phyloP scores from a whole-genome alignment of 2,888 invertebrate species.

The Clanis bilineata region DNA sequence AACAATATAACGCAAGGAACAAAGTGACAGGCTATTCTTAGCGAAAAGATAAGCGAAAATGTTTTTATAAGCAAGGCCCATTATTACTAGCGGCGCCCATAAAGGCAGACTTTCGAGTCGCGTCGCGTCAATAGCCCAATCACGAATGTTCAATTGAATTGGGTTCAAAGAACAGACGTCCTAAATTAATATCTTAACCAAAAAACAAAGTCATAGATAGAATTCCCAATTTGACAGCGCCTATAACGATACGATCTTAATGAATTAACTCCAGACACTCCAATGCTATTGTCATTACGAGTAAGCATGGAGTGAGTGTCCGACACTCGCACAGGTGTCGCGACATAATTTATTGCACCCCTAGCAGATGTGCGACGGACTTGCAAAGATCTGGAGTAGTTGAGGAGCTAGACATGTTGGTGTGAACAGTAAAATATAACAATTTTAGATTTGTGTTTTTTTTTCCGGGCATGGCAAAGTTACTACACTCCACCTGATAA shows the following conservation, averaged over 20 bases:
- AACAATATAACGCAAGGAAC: too few species aligned
- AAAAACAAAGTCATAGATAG: not conserved
- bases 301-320: not conserved
- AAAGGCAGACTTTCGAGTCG: too few species aligned
- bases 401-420: not conserved
- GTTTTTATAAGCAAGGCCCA: too few species aligned
- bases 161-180: not conserved
- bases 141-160: not conserved
- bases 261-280: not conserved
- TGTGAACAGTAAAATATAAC: too few species aligned
- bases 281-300: not conserved
- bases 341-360: slow-evolving; percentile 28
- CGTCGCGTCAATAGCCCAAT: not conserved
- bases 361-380: slow-evolving; percentile 27
- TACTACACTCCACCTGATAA: too few species aligned
- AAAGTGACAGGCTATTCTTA: too few species aligned
- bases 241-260: not conserved
- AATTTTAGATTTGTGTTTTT: not conserved
- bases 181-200: not conserved
- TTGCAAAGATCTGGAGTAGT: not conserved
- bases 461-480: too few species aligned
- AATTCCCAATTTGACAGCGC: not conserved
- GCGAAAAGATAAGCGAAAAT: too few species aligned
- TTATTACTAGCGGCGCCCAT: too few species aligned
- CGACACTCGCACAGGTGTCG: slow-evolving; percentile 54